Conservation (phyloP, 2,888 invertebrate species). For the Phortica okadai region DNA sequence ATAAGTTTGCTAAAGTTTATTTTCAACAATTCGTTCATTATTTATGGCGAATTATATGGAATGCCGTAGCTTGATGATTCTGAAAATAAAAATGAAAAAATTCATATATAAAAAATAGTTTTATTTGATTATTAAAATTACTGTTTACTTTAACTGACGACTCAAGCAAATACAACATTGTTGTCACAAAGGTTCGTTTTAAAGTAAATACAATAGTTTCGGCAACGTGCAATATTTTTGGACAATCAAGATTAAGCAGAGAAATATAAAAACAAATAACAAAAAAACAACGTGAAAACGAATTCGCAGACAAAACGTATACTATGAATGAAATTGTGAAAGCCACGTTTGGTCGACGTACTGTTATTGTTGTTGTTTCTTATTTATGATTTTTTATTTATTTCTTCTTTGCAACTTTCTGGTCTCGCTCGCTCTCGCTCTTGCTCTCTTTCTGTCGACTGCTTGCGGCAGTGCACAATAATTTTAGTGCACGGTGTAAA, state of each 20-base stretch:
- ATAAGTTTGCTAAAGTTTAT: conserved; percentile 55
- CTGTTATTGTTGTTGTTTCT: not conserved
- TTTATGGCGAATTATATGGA: conserved; percentile 33
- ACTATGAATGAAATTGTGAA: conserved; percentile 64
- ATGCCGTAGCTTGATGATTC: conserved; percentile 16
- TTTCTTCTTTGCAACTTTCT: not conserved
- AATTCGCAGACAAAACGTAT: conserved; percentile 30
- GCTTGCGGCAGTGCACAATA: not conserved
- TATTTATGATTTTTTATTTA: not conserved
- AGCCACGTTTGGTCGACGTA: conserved; percentile 48
- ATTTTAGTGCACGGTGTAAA: not conserved
- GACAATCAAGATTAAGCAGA: no score
- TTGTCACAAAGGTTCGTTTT: no score
- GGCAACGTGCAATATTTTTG: no score
- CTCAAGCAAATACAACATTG: no score
- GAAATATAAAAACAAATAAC: conserved; percentile 50
- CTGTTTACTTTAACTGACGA: no score
- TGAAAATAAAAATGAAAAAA: not conserved
- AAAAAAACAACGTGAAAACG: conserved; percentile 43
- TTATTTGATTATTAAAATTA: not conserved
- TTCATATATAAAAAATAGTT: conserved; percentile 7
- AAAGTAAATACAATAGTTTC: no score
- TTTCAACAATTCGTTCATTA: conserved; percentile 53
- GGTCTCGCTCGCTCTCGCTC: not conserved
- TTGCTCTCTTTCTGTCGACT: not conserved